phyloP scores from a whole-genome alignment of 2,797 vertebrate species.

The Myoxocephalus aenaeus region DNA sequence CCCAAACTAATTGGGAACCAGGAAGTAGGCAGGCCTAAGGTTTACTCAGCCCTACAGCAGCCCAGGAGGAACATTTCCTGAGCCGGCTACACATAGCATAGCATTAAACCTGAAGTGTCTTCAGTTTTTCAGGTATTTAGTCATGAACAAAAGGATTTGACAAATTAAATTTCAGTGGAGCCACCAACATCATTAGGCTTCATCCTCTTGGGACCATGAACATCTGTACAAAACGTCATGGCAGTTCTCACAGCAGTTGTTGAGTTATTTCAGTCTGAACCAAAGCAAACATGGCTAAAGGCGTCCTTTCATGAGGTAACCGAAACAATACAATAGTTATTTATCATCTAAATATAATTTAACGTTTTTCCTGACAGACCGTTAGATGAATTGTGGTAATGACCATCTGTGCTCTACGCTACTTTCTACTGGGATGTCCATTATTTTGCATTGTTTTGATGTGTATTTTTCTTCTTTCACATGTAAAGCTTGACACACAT shows the following conservation, averaged over 20 bases:
- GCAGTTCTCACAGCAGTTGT: background rate
- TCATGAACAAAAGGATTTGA: background rate
- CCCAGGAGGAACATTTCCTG: too few species aligned
- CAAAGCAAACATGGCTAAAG: background rate
- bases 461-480: conserved; percentile 50
- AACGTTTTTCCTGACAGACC: conserved; percentile 32
- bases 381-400: conserved; percentile 52
- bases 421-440: conserved; percentile 24
- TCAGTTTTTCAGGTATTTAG: background rate
- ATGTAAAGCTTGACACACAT: conserved; percentile 60
- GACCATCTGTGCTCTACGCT: conserved; percentile 15
- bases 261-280: background rate
- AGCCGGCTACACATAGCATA: too few species aligned
- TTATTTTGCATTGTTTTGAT: conserved; percentile 55
- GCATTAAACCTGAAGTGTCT: background rate
- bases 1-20: too few species aligned
- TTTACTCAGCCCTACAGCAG: too few species aligned
- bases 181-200: background rate
- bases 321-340: conserved; percentile 2
- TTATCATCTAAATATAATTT: conserved; percentile 18
- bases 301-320: background rate
- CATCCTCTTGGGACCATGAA: background rate
- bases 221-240: background rate
- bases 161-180: background rate
- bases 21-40: too few species aligned